Percentiles rank a stretch among this genome's conserved stretches.
These are phyloP conservation scores for Galerucella nymphaeae DNA, from an alignment of 2,888 invertebrate genomes.

Conservation along the genomic window DNA sequence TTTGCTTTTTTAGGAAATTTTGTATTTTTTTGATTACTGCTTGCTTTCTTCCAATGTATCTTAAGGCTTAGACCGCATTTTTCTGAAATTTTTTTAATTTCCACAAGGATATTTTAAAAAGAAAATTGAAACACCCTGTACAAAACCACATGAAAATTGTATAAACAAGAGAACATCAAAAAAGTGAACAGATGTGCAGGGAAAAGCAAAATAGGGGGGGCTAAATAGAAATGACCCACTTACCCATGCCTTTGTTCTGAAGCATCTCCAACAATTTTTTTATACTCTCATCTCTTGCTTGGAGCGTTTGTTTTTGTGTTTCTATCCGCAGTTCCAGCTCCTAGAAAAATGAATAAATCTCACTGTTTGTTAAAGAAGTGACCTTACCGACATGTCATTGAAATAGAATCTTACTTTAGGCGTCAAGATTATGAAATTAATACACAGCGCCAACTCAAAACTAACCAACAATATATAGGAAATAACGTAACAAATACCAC, in stretches of 20 bases:
- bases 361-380: conserved; percentile 11
- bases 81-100: not conserved
- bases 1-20: too few relatives aligned
- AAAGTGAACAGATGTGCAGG: conserved; percentile 39
- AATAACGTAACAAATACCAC: too few relatives aligned
- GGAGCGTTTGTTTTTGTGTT: conserved; percentile 97
- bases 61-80: too few relatives aligned
- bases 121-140: conserved; percentile 36
- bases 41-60: too few relatives aligned
- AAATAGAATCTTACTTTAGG: not conserved
- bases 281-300: conserved; percentile 97
- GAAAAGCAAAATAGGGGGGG: conserved; percentile 47
- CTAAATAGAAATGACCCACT: conserved; percentile 64
- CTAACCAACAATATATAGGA: too few relatives aligned
- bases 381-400: not conserved
- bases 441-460: too few relatives aligned
- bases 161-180: conserved; percentile 39
- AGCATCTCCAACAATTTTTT: conserved; percentile 99
- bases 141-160: conserved; percentile 34
- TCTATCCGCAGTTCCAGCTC: conserved; percentile 97
- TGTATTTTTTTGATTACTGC: too few relatives aligned
- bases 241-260: conserved; percentile 96
- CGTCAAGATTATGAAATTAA: too few relatives aligned
- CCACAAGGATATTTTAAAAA: not conserved
- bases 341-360: conserved; percentile 65